phyloP scores from a whole-genome alignment of 2,113 vertebrate species.

The Microcebus tavaratra region DNA sequence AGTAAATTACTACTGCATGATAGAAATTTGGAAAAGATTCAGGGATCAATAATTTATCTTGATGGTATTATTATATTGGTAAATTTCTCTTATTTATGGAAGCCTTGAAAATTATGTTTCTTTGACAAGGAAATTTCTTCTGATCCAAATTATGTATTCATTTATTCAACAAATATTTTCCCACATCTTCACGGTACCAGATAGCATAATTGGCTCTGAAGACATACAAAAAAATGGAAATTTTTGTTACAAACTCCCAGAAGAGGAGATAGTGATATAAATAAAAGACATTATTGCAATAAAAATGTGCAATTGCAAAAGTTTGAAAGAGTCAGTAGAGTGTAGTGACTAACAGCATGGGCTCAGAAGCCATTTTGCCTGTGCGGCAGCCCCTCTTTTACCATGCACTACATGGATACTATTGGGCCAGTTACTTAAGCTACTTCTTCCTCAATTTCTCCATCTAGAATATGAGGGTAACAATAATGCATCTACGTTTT shows the following conservation, averaged over 20 bases:
- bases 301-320: background rate
- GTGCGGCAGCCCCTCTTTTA: background rate
- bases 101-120: background rate
- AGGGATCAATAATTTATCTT: background rate
- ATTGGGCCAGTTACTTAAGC: background rate
- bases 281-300: background rate
- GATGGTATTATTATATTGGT: background rate
- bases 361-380: background rate
- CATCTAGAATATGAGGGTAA: background rate
- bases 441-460: background rate
- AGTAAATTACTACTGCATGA: background rate
- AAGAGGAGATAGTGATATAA: background rate
- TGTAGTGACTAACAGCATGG: accelerated
- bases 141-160: background rate
- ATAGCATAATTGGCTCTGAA: background rate
- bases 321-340: background rate
- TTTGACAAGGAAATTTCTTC: background rate
- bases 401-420: background rate
- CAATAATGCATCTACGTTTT: background rate
- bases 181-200: background rate
- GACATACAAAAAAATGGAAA: background rate
- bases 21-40: background rate
- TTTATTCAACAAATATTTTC: background rate
- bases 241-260: background rate
- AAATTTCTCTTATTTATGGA: background rate